Evolutionary conservation across 2,888 invertebrate genomes (phyloP).

Genomic region (Anticlea derivata): DNA sequence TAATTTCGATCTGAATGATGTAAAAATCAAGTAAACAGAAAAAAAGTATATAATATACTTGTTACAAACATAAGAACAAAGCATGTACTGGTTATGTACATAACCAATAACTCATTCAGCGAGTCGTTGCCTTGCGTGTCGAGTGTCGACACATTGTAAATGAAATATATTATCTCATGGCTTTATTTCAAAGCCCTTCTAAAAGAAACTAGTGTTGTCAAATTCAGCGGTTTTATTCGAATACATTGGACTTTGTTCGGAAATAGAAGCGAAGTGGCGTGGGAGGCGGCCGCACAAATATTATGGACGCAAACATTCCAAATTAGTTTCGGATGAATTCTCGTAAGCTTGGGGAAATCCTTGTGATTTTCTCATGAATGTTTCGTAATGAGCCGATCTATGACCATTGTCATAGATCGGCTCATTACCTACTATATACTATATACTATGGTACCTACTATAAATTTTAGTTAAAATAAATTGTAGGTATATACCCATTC

Average conservation of each 20-base stretch:
- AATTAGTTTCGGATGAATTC: conserved; percentile 48
- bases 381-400: not conserved
- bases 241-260: conserved; percentile 35
- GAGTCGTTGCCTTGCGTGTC: conserved; percentile 3
- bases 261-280: conserved; percentile 67
- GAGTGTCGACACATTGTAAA: conserved; percentile 31
- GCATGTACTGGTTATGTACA: not conserved
- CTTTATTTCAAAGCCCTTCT: conserved; percentile 29
- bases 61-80: not conserved
- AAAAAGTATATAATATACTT: not conserved
- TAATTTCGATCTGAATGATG: too few relatives aligned
- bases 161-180: conserved; percentile 30
- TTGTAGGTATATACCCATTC: too few relatives aligned
- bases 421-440: too few relatives aligned
- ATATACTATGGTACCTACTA: too few relatives aligned
- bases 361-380: conserved; percentile 14
- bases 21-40: not conserved
- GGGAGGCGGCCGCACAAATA: conserved; percentile 65
- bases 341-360: conserved; percentile 11
- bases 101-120: conserved; percentile 11
- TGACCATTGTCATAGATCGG: too few relatives aligned
- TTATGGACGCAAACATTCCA: conserved; percentile 65
- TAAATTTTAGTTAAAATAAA: too few relatives aligned
- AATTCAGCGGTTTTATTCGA: conserved; percentile 24
- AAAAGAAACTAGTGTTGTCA: conserved; percentile 20